A percentile compares a stretch with the other conserved stretches of the same genome.
phyloP scores from a whole-genome alignment of 2,113 vertebrate genomes.

The Tyto alba region DNA sequence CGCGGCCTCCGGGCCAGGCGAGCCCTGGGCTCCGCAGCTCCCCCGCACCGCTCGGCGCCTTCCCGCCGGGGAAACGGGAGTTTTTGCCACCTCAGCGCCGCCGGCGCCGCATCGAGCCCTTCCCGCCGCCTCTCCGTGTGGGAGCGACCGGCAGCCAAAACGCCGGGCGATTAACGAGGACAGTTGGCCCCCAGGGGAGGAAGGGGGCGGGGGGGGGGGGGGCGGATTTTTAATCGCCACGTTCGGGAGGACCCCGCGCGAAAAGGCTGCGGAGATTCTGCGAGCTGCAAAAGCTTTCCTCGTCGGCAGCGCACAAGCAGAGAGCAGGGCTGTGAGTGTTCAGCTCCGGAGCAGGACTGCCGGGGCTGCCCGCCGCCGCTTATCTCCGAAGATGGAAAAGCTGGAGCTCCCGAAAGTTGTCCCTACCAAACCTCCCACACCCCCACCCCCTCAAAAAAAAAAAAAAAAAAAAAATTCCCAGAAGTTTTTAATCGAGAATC shows the following conservation, averaged over 20 bases:
- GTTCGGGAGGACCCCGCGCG: background rate
- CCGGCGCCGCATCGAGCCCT: background rate
- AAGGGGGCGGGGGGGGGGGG: too few species aligned
- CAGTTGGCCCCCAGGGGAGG: background rate
- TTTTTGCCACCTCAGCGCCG: conserved; percentile 13
- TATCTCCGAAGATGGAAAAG: background rate
- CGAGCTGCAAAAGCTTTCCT: background rate
- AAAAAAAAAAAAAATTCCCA: conserved; percentile 27
- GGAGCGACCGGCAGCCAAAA: conserved; percentile 27
- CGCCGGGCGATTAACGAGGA: conserved; percentile 5
- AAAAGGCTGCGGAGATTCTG: background rate
- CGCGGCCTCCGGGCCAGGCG: background rate
- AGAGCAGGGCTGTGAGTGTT: background rate
- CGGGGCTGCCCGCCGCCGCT: background rate
- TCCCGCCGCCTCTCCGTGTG: background rate
- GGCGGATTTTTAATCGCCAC: background rate
- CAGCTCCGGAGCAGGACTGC: background rate
- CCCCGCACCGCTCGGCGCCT: conserved; percentile 17
- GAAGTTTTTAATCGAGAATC: background rate
- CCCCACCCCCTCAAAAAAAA: background rate
- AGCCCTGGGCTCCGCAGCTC: background rate
- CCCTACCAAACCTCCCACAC: background rate
- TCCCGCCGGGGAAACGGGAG: background rate
- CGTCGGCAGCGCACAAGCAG: background rate
- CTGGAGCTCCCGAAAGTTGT: background rate